Evolutionary conservation across 2,113 vertebrate genomes (phyloP).

Genomic region (Cyanistes caeruleus): DNA sequence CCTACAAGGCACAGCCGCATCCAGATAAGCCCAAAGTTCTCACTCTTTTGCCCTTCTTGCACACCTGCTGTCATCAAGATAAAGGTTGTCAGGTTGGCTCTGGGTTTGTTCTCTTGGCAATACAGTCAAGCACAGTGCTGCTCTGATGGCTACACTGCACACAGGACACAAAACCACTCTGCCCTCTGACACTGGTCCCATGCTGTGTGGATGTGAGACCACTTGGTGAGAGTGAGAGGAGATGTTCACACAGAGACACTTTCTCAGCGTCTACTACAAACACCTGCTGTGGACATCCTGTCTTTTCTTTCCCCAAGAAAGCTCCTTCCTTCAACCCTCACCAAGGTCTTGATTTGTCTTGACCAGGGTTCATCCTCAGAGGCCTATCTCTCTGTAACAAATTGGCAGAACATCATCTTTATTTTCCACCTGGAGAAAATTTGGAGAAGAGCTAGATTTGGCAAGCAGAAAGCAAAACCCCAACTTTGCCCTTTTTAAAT

Average conservation of each 20-base stretch:
- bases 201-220: background rate
- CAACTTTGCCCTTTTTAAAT: background rate
- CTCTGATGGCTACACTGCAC: background rate
- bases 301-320: background rate
- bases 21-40: background rate
- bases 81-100: background rate
- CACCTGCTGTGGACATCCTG: background rate
- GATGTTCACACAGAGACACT: background rate
- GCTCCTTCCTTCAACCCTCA: background rate
- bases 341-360: background rate
- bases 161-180: accelerated
- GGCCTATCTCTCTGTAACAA: background rate
- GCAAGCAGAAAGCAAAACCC: background rate
- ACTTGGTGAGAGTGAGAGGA: background rate
- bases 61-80: background rate
- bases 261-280: background rate
- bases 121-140: background rate
- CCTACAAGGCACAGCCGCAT: background rate
- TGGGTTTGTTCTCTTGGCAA: background rate
- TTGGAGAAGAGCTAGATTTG: background rate
- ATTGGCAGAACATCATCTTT: background rate
- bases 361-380: background rate
- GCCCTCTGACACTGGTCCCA: background rate
- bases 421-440: background rate
- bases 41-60: background rate